Conservation (phyloP, 2,888 invertebrate species). For the Buathra laborator region DNA sequence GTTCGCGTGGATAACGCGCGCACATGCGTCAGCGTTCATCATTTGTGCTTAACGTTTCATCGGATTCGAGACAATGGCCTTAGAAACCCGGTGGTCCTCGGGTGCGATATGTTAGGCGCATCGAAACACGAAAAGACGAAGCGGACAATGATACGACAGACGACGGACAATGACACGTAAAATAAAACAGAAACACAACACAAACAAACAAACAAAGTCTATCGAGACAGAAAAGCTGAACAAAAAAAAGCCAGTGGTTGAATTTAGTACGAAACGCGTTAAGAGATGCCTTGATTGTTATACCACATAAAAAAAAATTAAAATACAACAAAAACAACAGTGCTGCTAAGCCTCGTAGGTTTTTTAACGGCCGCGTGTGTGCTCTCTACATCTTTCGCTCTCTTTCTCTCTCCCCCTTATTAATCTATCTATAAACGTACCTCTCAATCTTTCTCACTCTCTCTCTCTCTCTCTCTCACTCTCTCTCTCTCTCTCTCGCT, state of each 20-base stretch:
- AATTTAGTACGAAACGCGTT: slow-evolving; percentile 29
- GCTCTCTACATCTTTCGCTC: slow-evolving; percentile 59
- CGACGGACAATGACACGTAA: neutral
- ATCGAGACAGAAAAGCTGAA: slow-evolving; percentile 26
- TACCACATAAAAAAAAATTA: slow-evolving; percentile 32
- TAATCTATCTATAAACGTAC: slow-evolving; percentile 29
- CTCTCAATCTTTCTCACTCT: slow-evolving; percentile 38
- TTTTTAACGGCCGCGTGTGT: slow-evolving; percentile 61
- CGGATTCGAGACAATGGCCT: slow-evolving; percentile 27
- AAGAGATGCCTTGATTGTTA: slow-evolving; percentile 49
- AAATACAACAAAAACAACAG: slow-evolving; percentile 36
- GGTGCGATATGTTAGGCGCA: slow-evolving; percentile 26
- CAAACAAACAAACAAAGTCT: slow-evolving; percentile 21
- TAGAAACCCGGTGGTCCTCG: slow-evolving; percentile 3
- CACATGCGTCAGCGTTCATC: slow-evolving; percentile 2
- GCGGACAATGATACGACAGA: too few relatives aligned
- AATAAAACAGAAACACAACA: slow-evolving; percentile 1
- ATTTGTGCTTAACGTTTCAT: slow-evolving; percentile 14
- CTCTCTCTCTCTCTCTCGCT: slow-evolving; percentile 64
- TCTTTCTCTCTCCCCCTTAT: slow-evolving; percentile 51
- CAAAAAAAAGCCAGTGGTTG: neutral
- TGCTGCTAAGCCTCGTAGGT: slow-evolving; percentile 56
- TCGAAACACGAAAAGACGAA: neutral
- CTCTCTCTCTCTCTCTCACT: slow-evolving; percentile 58
- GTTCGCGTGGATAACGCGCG: neutral